These are phyloP conservation scores for Pedionomus torquatus DNA, from an alignment of 2,113 vertebrate genomes.

Conservation along the genomic window DNA sequence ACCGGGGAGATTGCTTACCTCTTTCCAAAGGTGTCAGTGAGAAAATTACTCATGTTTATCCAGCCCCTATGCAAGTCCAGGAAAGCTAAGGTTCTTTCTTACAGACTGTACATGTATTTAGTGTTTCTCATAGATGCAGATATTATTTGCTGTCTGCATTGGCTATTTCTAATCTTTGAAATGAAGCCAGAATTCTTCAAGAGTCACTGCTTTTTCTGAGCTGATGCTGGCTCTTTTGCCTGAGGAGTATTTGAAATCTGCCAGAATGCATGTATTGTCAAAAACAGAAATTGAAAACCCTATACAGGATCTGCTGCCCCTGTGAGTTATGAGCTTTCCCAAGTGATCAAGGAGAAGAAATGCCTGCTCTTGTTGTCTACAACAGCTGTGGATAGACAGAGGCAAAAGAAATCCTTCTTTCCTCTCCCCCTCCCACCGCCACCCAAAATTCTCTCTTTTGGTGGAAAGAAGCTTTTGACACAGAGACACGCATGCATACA, in stretches of 20 bases:
- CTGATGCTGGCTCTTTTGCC: slow-evolving; percentile 60
- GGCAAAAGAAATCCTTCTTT: slow-evolving; percentile 31
- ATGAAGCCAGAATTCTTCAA: slow-evolving; percentile 59
- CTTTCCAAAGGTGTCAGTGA: background rate
- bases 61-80: no score
- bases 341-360: slow-evolving; percentile 39
- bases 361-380: slow-evolving; percentile 34
- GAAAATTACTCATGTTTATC: no score
- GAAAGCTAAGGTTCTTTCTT: background rate
- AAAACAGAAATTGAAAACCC: slow-evolving; percentile 62
- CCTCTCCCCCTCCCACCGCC: background rate
- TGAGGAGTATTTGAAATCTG: slow-evolving; percentile 73
- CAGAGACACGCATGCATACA: background rate
- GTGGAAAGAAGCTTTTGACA: slow-evolving; percentile 41
- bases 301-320: slow-evolving; percentile 50
- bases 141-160: slow-evolving; percentile 7
- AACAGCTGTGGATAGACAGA: slow-evolving; percentile 43
- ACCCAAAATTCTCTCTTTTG: slow-evolving; percentile 9
- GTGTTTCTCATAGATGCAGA: background rate
- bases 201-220: slow-evolving; percentile 59
- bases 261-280: slow-evolving; percentile 64
- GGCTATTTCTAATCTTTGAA: slow-evolving; percentile 55
- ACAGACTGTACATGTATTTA: background rate
- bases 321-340: slow-evolving; percentile 61
- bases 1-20: background rate